Evolutionary conservation across 1,140 invertebrate genomes (phyloP).

Genomic region (Drosophila biarmipes): DNA sequence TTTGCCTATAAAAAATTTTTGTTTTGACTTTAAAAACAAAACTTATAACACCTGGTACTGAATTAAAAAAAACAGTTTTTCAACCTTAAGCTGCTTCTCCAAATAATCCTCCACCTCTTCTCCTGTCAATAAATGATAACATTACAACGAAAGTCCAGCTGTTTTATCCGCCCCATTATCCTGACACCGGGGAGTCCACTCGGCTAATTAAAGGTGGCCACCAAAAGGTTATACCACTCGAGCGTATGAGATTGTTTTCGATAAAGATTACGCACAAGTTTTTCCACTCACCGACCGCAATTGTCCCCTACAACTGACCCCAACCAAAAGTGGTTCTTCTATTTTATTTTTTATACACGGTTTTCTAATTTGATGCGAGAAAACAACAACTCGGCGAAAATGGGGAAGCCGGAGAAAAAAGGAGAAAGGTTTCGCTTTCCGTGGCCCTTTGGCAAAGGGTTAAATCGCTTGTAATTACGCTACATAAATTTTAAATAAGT

Average conservation of each 20-base stretch:
- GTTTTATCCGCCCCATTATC: slow-evolving; percentile 12
- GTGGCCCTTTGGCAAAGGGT: slow-evolving; percentile 58
- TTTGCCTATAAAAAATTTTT: not conserved
- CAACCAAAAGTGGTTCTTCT: slow-evolving; percentile 35
- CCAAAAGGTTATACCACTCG: slow-evolving; percentile 21
- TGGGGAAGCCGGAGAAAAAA: slow-evolving; percentile 5
- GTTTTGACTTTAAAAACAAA: not conserved
- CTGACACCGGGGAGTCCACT: slow-evolving; percentile 2
- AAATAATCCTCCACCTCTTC: slow-evolving; percentile 1
- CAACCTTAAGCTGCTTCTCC: not conserved
- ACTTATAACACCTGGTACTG: not conserved
- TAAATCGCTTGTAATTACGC: slow-evolving; percentile 83
- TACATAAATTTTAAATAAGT: slow-evolving; percentile 84
- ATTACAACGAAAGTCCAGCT: slow-evolving; percentile 1
- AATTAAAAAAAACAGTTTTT: too few relatives aligned
- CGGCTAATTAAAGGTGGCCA: slow-evolving; percentile 55
- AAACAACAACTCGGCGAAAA: slow-evolving; percentile 23
- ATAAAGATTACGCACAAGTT: slow-evolving; percentile 78
- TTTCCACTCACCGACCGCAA: slow-evolving; percentile 39
- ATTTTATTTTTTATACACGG: slow-evolving; percentile 50
- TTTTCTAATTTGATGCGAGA: slow-evolving; percentile 68
- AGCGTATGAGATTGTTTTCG: slow-evolving; percentile 64
- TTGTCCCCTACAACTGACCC: slow-evolving; percentile 13
- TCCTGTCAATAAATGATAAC: too few relatives aligned
- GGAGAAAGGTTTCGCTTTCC: slow-evolving; percentile 43